Conservation (phyloP, 2,113 vertebrate species). For the Micromys minutus region DNA sequence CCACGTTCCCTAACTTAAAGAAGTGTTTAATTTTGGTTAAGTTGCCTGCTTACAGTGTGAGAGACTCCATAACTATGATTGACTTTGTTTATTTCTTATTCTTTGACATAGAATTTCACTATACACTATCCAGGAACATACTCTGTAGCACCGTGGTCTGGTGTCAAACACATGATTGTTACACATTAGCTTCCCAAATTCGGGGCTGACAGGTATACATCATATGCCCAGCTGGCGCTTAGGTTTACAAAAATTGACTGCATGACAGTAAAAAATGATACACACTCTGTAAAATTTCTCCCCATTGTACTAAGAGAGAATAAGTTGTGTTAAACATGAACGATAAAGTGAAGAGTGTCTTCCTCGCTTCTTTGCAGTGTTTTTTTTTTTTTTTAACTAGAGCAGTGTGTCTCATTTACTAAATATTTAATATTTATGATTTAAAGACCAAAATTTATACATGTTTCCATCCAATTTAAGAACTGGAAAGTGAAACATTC, state of each 20-base stretch:
- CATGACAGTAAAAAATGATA: not conserved
- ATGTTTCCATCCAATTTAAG: not conserved
- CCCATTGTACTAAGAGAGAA: not conserved
- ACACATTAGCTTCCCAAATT: not conserved
- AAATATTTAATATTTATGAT: constrained; percentile 1
- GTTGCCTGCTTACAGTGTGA: not conserved
- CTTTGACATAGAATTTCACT: not conserved
- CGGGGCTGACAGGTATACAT: not conserved
- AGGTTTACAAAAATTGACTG: not conserved
- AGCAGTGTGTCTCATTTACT: not conserved
- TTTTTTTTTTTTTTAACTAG: not conserved
- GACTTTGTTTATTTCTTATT: not conserved
- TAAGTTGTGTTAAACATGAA: constrained; percentile 9
- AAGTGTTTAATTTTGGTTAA: not conserved
- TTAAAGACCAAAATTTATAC: not conserved
- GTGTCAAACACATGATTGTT: not conserved
- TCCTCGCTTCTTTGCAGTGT: not conserved
- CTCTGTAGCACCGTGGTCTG: not conserved
- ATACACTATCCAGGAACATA: not conserved
- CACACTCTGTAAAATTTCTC: not conserved
- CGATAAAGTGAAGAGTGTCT: not conserved
- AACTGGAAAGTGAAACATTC: not conserved
- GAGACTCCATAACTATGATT: not conserved
- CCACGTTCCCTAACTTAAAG: constrained; percentile 8
- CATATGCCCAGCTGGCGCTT: not conserved